phyloP scores from a whole-genome alignment of 2,888 invertebrate genomes.

The Sussaba pulchella region DNA sequence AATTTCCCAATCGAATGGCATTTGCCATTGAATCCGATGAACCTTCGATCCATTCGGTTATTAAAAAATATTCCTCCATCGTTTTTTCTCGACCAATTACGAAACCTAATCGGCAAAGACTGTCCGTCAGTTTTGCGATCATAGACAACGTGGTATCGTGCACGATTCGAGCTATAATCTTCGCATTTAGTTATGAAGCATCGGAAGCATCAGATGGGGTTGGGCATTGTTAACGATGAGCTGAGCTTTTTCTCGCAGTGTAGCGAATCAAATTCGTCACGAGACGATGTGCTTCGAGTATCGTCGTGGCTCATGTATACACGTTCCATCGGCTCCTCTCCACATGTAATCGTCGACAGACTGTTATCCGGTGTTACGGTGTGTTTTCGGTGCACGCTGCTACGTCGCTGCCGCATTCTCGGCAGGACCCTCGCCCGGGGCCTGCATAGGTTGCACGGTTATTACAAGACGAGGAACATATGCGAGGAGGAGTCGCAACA shows the following conservation, averaged over 20 bases:
- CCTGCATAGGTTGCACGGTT: constrained; percentile 74
- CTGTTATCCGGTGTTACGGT: not conserved
- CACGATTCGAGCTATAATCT: constrained; percentile 16
- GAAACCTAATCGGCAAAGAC: not conserved
- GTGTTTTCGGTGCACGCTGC: not conserved
- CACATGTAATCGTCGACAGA: constrained; percentile 3
- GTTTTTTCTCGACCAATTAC: not conserved
- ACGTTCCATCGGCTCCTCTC: not conserved
- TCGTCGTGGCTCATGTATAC: not conserved
- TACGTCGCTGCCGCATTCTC: not conserved
- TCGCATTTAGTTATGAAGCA: constrained; percentile 16
- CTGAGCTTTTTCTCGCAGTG: constrained; percentile 64
- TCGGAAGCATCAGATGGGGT: constrained; percentile 22
- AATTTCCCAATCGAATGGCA: no score
- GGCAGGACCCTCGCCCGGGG: not conserved
- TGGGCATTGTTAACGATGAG: constrained; percentile 65
- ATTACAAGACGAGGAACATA: constrained; percentile 78
- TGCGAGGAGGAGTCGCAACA: constrained; percentile 67
- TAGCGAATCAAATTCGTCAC: constrained; percentile 77
- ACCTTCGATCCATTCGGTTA: no score
- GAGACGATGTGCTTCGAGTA: constrained; percentile 69
- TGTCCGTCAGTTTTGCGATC: not conserved
- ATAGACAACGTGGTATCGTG: not conserved
- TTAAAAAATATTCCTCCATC: not conserved
- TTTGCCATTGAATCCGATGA: no score